Base-by-base conservation (phyloP, 2,113 vertebrate species). In the Lophotis ruficrista region DNA sequence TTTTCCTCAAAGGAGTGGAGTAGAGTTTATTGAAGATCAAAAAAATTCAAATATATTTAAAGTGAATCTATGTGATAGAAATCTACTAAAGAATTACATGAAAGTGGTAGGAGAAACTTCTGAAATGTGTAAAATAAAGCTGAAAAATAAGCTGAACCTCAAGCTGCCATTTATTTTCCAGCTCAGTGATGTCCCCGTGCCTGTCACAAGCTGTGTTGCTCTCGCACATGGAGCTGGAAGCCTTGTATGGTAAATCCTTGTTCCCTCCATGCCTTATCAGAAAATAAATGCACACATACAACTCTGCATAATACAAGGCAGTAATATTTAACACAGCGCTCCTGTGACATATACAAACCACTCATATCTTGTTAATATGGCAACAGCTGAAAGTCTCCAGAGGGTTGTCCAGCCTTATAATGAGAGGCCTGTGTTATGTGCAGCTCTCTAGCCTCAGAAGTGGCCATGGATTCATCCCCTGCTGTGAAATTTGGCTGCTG, bases 401-500 rank as follows among this genome's bases (percentile, higher is more conserved):
- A 95, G 95, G 65, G 82, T 92, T 95, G 86, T 85, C 91, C 95
- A 94, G 72, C 94, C 92, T 95, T 83, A 78, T 97, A 96, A 96
- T 91, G 94, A 96, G 94, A 90, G 77, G 47, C 62, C 83, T 71
- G 65, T 77, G 77, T 78, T 94, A 78, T 37, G 68, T 8, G 16
- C 68, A 65, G 72, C 68, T 97, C 89, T 93, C 53, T 71, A 88
- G 79, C 78, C 77, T 95, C 89, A 94, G 90, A 96, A 95, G 89
- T 88, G 93, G 84, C 78, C 95, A 50, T 53, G 76, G 94, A 94
- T 94, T 92, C 87, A 71, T 64, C 76, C 71, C 95, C 91, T 93
- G 92, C 95, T 96, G 95, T 93, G 96, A 96, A 96, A 92, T 93
- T 89, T 96, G 95, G 85, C 96, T 95, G 93, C 90, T 83, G 85